Evolutionary conservation across 2,113 vertebrate species (phyloP).

Genomic region (Heterotilapia buettikoferi): DNA sequence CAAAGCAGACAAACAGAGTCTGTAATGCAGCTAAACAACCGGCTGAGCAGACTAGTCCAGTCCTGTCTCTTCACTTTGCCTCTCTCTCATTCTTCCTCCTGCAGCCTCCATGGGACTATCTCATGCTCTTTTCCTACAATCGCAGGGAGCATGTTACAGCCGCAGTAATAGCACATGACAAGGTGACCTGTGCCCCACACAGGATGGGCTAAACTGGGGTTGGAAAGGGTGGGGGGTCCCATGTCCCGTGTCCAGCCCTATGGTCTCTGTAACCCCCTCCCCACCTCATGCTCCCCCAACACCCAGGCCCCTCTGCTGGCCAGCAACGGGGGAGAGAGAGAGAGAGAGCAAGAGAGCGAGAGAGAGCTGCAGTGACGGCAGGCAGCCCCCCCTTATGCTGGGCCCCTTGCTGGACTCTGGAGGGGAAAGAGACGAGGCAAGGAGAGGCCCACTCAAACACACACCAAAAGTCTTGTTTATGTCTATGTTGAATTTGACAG

Average conservation of each 20-base stretch:
- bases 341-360: not conserved
- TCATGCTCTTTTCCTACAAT: slow-evolving; percentile 47
- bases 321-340: slow-evolving; percentile 41
- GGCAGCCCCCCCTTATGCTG: slow-evolving; percentile 64
- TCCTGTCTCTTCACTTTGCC: slow-evolving; percentile 51
- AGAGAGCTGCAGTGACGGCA: slow-evolving; percentile 32
- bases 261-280: slow-evolving; percentile 33
- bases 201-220: slow-evolving; percentile 62
- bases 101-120: slow-evolving; percentile 39
- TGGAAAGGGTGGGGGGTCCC: slow-evolving; percentile 31
- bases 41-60: slow-evolving; percentile 50
- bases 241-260: slow-evolving; percentile 59
- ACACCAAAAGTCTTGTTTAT: slow-evolving; percentile 55
- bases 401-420: slow-evolving; percentile 72
- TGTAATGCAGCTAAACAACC: slow-evolving; percentile 56
- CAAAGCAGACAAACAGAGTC: slow-evolving; percentile 30
- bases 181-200: slow-evolving; percentile 72
- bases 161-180: slow-evolving; percentile 67
- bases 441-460: slow-evolving; percentile 65
- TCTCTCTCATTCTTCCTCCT: slow-evolving; percentile 13
- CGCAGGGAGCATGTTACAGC: slow-evolving; percentile 58
- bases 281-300: not conserved
- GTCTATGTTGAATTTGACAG: slow-evolving; percentile 47
- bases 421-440: slow-evolving; percentile 67
- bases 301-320: slow-evolving; percentile 47